phyloP scores from a whole-genome alignment of 2,888 invertebrate genomes.

The Nephrocerus scutellatus region DNA sequence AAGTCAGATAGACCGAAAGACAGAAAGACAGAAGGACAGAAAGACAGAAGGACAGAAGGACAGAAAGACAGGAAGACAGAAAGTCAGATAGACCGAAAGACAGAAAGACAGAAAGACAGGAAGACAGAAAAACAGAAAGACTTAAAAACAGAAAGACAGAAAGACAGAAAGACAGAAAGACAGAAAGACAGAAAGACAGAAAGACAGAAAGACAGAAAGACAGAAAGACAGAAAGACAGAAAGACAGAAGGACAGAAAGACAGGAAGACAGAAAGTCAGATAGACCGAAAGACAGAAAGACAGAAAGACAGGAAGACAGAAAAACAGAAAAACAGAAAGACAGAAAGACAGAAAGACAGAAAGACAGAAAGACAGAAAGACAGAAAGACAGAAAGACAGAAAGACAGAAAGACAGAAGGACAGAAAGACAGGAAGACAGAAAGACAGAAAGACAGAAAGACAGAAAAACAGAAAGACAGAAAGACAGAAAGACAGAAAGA shows the following conservation, averaged over 20 bases:
- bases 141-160: conserved; percentile 11
- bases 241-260: not conserved
- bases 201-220: not conserved
- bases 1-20: conserved; percentile 16
- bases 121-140: conserved; percentile 11
- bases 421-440: not conserved
- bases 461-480: not conserved
- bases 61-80: not conserved
- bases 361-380: not conserved
- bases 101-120: not conserved
- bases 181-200: not conserved
- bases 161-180: conserved; percentile 5
- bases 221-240: not conserved
- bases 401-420: not conserved
- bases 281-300: not conserved
- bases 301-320: not conserved
- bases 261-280: not conserved
- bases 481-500: not conserved
- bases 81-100: not conserved
- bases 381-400: not conserved
- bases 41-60: conserved; percentile 1
- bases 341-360: not conserved
- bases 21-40: conserved; percentile 4
- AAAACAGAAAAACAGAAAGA: not conserved
- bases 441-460: not conserved